Evolutionary conservation across 1,140 invertebrate species (phyloP).

Genomic region (Zelostemma sp.): DNA sequence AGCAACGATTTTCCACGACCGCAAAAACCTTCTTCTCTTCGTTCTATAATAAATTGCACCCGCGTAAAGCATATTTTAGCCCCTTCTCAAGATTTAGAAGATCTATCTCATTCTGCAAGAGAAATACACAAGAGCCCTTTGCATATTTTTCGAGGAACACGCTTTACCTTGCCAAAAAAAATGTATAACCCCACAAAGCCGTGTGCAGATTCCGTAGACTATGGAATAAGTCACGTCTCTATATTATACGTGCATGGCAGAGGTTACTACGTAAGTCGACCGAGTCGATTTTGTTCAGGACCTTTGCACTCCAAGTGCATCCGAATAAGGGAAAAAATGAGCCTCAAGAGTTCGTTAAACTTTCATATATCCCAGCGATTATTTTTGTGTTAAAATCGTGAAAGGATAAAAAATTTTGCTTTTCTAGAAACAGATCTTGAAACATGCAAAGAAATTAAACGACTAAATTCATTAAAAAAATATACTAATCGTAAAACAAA

Average conservation of each 20-base stretch:
- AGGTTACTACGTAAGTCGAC: slow-evolving; percentile 17
- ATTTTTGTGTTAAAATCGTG: too few species aligned
- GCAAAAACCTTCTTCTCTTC: slow-evolving; percentile 27
- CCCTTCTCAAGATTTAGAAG: slow-evolving; percentile 45
- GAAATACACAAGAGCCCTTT: slow-evolving; percentile 46
- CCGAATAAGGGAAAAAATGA: too few species aligned
- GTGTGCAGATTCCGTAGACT: slow-evolving; percentile 13
- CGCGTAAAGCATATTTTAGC: slow-evolving; percentile 47
- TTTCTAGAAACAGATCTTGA: too few species aligned
- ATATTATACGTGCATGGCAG: slow-evolving; percentile 7
- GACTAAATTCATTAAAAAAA: too few species aligned
- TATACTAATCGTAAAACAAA: too few species aligned
- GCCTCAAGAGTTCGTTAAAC: too few species aligned
- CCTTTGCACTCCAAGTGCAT: not conserved
- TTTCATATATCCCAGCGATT: too few species aligned
- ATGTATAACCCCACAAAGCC: slow-evolving; percentile 15
- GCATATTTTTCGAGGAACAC: slow-evolving; percentile 41
- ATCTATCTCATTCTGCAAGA: slow-evolving; percentile 42
- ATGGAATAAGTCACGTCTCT: slow-evolving; percentile 26
- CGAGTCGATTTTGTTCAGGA: not conserved
- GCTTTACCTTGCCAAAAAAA: slow-evolving; percentile 3
- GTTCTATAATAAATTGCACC: slow-evolving; percentile 44
- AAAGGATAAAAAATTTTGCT: too few species aligned
- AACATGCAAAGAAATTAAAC: too few species aligned
- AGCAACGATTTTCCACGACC: slow-evolving; percentile 30